A percentile compares a stretch with the other conserved stretches of the same genome.
These are phyloP conservation scores for Mixornis gularis DNA, from an alignment of 2,113 vertebrate species.

Conservation along the genomic window DNA sequence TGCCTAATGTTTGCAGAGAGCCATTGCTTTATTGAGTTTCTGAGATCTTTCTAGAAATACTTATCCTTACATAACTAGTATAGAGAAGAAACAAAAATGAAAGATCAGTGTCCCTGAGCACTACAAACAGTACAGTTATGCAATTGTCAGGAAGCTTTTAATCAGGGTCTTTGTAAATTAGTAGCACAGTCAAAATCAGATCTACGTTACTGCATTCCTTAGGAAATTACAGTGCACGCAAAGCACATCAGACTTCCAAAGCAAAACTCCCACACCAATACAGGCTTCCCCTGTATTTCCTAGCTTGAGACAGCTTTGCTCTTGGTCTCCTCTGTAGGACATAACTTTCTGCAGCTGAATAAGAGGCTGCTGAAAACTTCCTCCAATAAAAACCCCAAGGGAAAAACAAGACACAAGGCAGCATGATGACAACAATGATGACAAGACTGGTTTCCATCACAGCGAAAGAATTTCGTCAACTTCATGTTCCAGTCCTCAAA, in stretches of 20 bases:
- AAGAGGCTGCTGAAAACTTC: background rate
- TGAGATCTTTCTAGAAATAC: background rate
- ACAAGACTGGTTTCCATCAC: background rate
- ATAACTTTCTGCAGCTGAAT: background rate
- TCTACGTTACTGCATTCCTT: background rate
- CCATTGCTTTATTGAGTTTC: background rate
- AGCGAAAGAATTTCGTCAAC: background rate
- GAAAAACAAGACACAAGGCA: background rate
- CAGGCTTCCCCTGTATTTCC: background rate
- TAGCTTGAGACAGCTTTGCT: background rate
- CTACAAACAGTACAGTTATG: background rate
- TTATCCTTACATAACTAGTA: background rate
- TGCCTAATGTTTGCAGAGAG: rapidly evolving
- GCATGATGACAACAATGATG: background rate
- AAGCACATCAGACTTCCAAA: background rate
- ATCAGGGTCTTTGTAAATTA: background rate
- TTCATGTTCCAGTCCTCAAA: background rate
- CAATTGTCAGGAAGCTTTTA: background rate
- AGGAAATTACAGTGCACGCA: background rate
- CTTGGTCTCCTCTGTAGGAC: background rate
- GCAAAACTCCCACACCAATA: rapidly evolving
- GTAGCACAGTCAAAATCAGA: background rate
- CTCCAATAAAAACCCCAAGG: background rate
- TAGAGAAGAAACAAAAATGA: background rate
- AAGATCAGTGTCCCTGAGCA: background rate